These are phyloP conservation scores for Zoanthus sociatus DNA, from an alignment of 92 coral and sea anemone species.

Conservation along the genomic window DNA sequence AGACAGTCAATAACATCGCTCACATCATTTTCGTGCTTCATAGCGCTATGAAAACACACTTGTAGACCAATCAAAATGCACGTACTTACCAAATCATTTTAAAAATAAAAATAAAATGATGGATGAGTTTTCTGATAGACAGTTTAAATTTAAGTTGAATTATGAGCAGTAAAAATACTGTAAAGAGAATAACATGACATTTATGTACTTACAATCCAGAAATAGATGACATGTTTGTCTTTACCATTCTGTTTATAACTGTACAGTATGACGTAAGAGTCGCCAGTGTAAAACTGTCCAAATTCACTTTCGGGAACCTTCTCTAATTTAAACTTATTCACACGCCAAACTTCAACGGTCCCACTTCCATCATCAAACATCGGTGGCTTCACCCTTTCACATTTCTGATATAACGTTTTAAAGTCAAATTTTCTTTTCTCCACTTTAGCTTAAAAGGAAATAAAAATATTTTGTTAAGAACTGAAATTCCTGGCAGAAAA, in stretches of 20 bases:
- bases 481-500: not conserved
- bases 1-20: no score
- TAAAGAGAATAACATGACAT: not conserved
- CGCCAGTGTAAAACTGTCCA: conserved; percentile 85
- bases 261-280: conserved; percentile 80
- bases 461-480: not conserved
- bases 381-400: conserved; percentile 13
- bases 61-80: no score
- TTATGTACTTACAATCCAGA: conserved; percentile 80
- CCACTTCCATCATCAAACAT: conserved; percentile 78
- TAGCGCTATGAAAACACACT: no score
- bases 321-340: conserved; percentile 53
- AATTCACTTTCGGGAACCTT: conserved; percentile 42
- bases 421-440: conserved; percentile 70
- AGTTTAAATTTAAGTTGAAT: no score
- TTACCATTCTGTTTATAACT: conserved; percentile 56
- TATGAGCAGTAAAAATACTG: no score
- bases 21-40: no score
- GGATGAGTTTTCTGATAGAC: no score
- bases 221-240: conserved; percentile 75
- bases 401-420: conserved; percentile 53
- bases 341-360: conserved; percentile 51
- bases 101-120: no score
- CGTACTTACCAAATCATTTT: no score
- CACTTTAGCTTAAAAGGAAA: not conserved